These are phyloP conservation scores for Cyaniris semiargus DNA, from an alignment of 2,888 invertebrate genomes.

Conservation along the genomic window DNA sequence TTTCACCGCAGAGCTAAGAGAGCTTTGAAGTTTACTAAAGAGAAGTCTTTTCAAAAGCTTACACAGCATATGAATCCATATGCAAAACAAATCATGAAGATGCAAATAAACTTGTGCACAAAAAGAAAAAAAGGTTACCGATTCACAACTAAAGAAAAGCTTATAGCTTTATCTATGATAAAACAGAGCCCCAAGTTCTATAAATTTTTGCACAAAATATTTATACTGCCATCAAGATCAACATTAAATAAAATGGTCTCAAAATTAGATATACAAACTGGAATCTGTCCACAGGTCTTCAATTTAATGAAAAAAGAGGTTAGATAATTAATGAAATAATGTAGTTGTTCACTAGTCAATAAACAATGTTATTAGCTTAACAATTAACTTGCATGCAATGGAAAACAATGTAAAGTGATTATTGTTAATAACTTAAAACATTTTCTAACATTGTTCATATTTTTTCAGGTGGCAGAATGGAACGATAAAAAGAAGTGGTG, in stretches of 20 bases:
- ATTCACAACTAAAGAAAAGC: conserved; percentile 26
- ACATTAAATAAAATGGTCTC: conserved; percentile 21
- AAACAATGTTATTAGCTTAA: no score
- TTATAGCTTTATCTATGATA: conserved; percentile 15
- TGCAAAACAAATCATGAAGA: conserved; percentile 32
- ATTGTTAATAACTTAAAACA: not conserved
- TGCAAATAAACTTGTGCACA: conserved; percentile 17
- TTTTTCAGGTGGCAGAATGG: conserved; percentile 22
- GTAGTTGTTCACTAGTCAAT: not conserved
- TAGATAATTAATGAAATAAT: not conserved
- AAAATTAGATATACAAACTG: conserved; percentile 2
- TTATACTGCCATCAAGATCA: conserved; percentile 18
- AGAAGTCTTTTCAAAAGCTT: conserved; percentile 33
- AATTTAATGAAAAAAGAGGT: conserved; percentile 23
- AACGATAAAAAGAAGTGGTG: conserved; percentile 27
- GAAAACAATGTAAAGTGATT: not conserved
- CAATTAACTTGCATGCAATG: no score
- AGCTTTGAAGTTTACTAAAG: conserved; percentile 29
- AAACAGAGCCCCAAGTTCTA: conserved; percentile 32
- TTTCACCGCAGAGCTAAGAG: conserved; percentile 30
- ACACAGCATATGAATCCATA: conserved; percentile 13
- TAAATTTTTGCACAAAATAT: conserved; percentile 29
- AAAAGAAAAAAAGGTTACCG: conserved; percentile 18
- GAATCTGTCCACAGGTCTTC: not conserved
- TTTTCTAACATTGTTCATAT: not conserved